phyloP scores from a whole-genome alignment of 2,113 vertebrate genomes.

The Microtus montanus region DNA sequence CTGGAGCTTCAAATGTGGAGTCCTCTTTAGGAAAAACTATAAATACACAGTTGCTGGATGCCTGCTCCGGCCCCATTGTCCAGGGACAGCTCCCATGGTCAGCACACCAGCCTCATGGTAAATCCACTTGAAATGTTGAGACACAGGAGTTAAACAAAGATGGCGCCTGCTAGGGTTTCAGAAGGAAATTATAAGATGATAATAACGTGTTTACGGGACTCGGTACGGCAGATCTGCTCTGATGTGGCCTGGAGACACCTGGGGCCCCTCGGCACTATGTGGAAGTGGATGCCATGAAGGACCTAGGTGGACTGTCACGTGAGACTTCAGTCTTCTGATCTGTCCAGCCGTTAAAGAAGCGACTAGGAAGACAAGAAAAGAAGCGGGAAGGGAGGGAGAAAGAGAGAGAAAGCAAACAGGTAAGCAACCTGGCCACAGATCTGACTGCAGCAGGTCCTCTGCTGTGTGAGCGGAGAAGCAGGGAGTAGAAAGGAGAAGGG shows the following conservation, averaged over 20 bases:
- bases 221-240: background rate
- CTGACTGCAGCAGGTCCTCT: background rate
- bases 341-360: background rate
- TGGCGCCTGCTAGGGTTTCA: background rate
- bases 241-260: background rate
- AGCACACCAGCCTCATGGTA: background rate
- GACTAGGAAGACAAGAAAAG: background rate
- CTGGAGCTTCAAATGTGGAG: background rate
- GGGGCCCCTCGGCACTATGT: background rate
- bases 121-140: conserved; percentile 1
- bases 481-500: background rate
- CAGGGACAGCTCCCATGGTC: background rate
- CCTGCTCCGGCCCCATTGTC: background rate
- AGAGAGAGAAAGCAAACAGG: background rate
- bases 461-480: background rate
- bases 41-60: background rate
- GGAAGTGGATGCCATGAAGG: background rate
- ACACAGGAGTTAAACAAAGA: background rate
- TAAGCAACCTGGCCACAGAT: background rate
- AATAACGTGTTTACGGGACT: background rate
- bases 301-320: background rate
- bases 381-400: background rate
- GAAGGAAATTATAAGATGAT: background rate
- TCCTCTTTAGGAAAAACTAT: background rate
- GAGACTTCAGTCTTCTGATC: background rate